These are phyloP conservation scores for Sturnus vulgaris DNA, from an alignment of 2,113 vertebrate species.

Conservation along the genomic window DNA sequence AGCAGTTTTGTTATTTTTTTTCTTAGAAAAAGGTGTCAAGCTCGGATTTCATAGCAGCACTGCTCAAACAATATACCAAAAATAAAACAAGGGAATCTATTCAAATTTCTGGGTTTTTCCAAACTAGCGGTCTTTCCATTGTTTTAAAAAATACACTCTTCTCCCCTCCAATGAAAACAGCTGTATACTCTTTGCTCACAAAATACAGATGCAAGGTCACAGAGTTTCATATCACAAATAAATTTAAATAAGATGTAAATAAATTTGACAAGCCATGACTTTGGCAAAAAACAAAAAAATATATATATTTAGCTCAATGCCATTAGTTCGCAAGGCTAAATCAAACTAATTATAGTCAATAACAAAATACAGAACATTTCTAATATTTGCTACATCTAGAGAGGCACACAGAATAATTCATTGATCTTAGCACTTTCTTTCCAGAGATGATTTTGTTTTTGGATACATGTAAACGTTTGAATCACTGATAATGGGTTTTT, in stretches of 20 bases:
- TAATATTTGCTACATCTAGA: slow-evolving; percentile 87
- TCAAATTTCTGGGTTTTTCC: slow-evolving; percentile 39
- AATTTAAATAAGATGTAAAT: slow-evolving; percentile 77
- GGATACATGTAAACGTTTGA: slow-evolving; percentile 90
- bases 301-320: slow-evolving; percentile 83
- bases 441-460: slow-evolving; percentile 87
- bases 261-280: slow-evolving; percentile 81
- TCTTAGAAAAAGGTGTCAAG: slow-evolving; percentile 6
- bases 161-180: slow-evolving; percentile 35
- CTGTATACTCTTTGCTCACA: slow-evolving; percentile 38
- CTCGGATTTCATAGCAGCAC: slow-evolving; percentile 70
- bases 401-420: slow-evolving; percentile 84
- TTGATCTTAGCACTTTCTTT: slow-evolving; percentile 79
- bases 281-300: slow-evolving; percentile 78
- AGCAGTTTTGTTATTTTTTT: not conserved
- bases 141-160: slow-evolving; percentile 50
- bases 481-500: slow-evolving; percentile 75
- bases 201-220: slow-evolving; percentile 74
- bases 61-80: slow-evolving; percentile 59
- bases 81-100: slow-evolving; percentile 28
- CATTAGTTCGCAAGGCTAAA: slow-evolving; percentile 84
- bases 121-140: slow-evolving; percentile 11
- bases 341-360: slow-evolving; percentile 81
- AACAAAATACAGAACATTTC: slow-evolving; percentile 83
- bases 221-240: slow-evolving; percentile 74